Evolutionary conservation across 1,140 invertebrate species (phyloP), one percentile per base, ranked within the genome.

Genomic region (Gonatopus flavifemur): DNA sequence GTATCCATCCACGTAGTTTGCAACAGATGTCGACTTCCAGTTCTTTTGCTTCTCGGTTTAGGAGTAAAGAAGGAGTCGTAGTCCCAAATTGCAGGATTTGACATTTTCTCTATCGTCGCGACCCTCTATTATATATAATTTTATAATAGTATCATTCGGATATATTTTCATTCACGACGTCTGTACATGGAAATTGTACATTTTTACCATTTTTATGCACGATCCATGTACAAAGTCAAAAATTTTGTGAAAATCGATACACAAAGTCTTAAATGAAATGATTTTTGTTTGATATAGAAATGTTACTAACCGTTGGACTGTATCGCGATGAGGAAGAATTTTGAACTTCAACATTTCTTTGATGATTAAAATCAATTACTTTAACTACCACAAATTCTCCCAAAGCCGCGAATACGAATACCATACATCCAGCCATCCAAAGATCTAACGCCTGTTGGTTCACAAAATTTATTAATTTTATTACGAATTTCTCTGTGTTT

Each of bases 381-480:
- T 89, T 90, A 7, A 92, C 89, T 15, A 93, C 86, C 0, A 91
- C 89, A 67, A 92, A 93, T 78, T 94, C 91, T 20, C 88, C 85
- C 7, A 93, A 75, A 5, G 90, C 88, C 1, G 88, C 85, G 65
- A 93, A 93, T 3, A 94, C 90, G 45, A 91, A 93, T 40, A 91
- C 82, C 83, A 93, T 90, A 60, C 91, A 93, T 10, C 86, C 87
- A 9, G 88, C 88, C 88, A 92, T 91, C 90, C 90, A 93, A 1
- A 93, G 75, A 71, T 93, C 90, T 12, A 93, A 74, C 7, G 89
- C 88, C 86, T 92, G n/a, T n/a, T n/a, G n/a, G n/a, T n/a, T n/a
- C n/a, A n/a, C n/a, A n/a, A n/a, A n/a, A n/a, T n/a, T n/a, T n/a
- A n/a, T n/a, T n/a, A n/a, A n/a, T n/a, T n/a, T n/a, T n/a, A n/a